These are phyloP conservation scores for Alcedo quadribrachys DNA, from an alignment of 2,797 vertebrate genomes.

Conservation along the genomic window DNA sequence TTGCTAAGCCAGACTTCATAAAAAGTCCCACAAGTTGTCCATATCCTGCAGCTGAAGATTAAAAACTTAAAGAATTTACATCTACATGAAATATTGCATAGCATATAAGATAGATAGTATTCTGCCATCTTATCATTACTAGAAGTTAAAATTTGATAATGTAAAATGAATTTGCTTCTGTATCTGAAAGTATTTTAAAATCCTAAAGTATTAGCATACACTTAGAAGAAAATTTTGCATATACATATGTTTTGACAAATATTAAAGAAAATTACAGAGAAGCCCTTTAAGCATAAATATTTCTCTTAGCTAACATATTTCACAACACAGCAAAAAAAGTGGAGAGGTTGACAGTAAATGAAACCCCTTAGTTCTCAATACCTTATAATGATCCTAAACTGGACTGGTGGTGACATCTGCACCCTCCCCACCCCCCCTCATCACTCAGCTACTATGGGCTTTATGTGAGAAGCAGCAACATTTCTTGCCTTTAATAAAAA, in stretches of 20 bases:
- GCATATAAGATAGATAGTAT: background rate
- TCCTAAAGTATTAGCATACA: background rate
- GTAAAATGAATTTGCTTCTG: background rate
- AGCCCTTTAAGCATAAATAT: background rate
- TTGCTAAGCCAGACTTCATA: background rate
- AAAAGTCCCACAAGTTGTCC: background rate
- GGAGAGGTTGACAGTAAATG: background rate
- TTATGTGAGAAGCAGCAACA: background rate
- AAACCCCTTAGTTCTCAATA: background rate
- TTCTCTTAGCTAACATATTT: background rate
- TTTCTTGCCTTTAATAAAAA: background rate
- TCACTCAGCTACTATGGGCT: background rate
- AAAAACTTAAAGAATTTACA: background rate
- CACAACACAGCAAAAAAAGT: background rate
- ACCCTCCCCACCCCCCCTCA: background rate
- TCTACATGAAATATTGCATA: background rate
- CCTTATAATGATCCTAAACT: background rate
- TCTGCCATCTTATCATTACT: background rate
- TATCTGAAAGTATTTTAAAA: background rate
- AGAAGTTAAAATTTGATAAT: background rate
- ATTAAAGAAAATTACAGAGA: background rate
- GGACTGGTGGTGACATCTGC: fast-evolving
- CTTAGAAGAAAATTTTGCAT: background rate
- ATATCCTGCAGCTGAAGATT: background rate
- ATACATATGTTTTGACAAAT: background rate